Evolutionary conservation across 2,113 vertebrate genomes (phyloP).

Genomic region (Petaurus breviceps): DNA sequence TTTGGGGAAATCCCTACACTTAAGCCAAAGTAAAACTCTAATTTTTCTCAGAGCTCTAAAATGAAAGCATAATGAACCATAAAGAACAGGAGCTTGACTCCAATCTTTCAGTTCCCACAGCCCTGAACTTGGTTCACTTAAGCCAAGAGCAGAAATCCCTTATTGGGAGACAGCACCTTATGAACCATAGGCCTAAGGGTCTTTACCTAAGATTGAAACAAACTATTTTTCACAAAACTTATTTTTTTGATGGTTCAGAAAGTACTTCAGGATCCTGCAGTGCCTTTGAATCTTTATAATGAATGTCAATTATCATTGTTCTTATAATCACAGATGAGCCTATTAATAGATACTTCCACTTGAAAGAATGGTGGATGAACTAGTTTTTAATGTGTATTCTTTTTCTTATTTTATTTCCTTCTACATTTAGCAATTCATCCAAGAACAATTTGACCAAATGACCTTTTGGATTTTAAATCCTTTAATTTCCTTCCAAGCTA

Average conservation of each 20-base stretch:
- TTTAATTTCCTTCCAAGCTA: slow-evolving; percentile 18
- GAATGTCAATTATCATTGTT: slow-evolving; percentile 40
- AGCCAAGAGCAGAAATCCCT: not conserved
- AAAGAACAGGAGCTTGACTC: not conserved
- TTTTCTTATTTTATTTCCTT: slow-evolving; percentile 18
- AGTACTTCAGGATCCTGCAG: slow-evolving; percentile 18
- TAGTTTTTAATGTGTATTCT: not conserved
- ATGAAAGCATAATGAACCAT: not conserved
- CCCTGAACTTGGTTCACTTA: not conserved
- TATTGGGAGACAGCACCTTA: not conserved
- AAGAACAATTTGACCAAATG: slow-evolving; percentile 47
- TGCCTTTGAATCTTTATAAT: not conserved
- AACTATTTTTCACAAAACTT: not conserved
- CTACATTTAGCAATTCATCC: not conserved
- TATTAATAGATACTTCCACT: slow-evolving; percentile 38
- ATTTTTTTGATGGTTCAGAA: slow-evolving; percentile 50
- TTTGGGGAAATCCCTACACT: not conserved
- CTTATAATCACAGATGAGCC: slow-evolving; percentile 2
- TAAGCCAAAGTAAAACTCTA: not conserved
- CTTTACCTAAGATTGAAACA: not conserved
- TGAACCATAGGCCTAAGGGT: not conserved
- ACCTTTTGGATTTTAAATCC: slow-evolving; percentile 36
- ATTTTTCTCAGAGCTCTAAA: not conserved
- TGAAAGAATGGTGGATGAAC: slow-evolving; percentile 37
- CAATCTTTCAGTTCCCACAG: not conserved